A percentile compares a stretch with the other conserved stretches of the same genome.
Evolutionary conservation across 2,888 invertebrate genomes (phyloP).

Genomic region (Mythimna albipuncta): DNA sequence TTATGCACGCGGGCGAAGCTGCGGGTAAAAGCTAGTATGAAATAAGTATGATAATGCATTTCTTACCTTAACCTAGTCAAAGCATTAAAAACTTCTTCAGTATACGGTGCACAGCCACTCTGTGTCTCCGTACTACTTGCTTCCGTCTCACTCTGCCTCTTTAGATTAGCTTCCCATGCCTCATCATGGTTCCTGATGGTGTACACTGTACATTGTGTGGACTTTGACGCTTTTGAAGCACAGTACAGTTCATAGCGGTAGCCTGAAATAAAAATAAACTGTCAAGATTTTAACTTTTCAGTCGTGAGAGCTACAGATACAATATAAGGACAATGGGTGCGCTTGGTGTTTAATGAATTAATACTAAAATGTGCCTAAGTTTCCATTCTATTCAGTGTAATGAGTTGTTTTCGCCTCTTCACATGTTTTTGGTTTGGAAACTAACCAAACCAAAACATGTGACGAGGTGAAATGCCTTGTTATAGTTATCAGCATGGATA

Average conservation of each 20-base stretch:
- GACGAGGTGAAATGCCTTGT: too few relatives aligned
- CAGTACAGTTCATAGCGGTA: slow-evolving; percentile 99
- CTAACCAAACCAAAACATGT: too few relatives aligned
- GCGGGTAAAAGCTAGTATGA: too few relatives aligned
- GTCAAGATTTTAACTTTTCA: neutral
- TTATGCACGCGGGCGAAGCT: too few relatives aligned
- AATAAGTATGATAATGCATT: too few relatives aligned
- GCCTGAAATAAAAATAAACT: slow-evolving; percentile 87
- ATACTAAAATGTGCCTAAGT: neutral
- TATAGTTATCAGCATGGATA: too few relatives aligned
- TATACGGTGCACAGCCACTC: slow-evolving; percentile 87
- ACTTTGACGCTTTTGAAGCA: slow-evolving; percentile 96
- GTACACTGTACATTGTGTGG: slow-evolving; percentile 97
- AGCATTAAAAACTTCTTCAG: slow-evolving; percentile 95
- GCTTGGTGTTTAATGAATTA: neutral
- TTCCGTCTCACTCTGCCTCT: slow-evolving; percentile 75
- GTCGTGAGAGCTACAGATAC: too few relatives aligned
- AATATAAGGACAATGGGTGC: too few relatives aligned
- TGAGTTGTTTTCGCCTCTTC: too few relatives aligned
- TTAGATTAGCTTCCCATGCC: slow-evolving; percentile 94
- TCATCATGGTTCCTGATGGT: slow-evolving; percentile 94
- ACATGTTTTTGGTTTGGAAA: too few relatives aligned
- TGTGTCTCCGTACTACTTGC: neutral
- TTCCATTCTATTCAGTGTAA: too few relatives aligned
- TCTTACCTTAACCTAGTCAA: slow-evolving; percentile 90